phyloP scores from a whole-genome alignment of 2,888 invertebrate genomes.

The Aporophyla lueneburgensis region DNA sequence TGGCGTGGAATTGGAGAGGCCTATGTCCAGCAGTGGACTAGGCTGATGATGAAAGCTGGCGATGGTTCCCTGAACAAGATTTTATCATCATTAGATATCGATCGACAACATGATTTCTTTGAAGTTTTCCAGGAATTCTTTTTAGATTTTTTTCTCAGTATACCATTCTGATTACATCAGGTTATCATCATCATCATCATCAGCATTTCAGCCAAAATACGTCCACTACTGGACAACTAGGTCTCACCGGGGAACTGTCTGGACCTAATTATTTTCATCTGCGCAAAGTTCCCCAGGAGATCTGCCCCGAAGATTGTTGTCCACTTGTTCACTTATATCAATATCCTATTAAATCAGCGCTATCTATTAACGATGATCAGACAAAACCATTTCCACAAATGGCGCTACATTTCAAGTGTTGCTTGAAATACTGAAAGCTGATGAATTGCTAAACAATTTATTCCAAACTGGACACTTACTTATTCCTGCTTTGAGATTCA shows the following conservation, averaged over 20 bases:
- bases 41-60: no score
- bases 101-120: no score
- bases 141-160: no score
- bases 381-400: conserved; percentile 45
- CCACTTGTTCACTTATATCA: background rate
- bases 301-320: conserved; percentile 12
- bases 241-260: background rate
- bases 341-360: conserved; percentile 30
- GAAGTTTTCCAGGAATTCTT: no score
- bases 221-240: background rate
- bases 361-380: conserved; percentile 54
- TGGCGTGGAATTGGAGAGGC: no score
- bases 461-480: conserved; percentile 17
- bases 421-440: conserved; percentile 28
- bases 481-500: conserved; percentile 21
- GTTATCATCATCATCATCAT: background rate
- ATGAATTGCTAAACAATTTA: conserved; percentile 40
- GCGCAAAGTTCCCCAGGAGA: conserved; percentile 17
- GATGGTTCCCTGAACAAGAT: no score
- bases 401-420: conserved; percentile 42
- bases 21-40: no score
- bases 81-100: no score
- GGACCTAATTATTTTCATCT: conserved; percentile 1
- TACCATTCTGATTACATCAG: background rate
- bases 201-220: background rate